Conservation (phyloP, 2,113 vertebrate species). For the Phaethon lepturus region DNA sequence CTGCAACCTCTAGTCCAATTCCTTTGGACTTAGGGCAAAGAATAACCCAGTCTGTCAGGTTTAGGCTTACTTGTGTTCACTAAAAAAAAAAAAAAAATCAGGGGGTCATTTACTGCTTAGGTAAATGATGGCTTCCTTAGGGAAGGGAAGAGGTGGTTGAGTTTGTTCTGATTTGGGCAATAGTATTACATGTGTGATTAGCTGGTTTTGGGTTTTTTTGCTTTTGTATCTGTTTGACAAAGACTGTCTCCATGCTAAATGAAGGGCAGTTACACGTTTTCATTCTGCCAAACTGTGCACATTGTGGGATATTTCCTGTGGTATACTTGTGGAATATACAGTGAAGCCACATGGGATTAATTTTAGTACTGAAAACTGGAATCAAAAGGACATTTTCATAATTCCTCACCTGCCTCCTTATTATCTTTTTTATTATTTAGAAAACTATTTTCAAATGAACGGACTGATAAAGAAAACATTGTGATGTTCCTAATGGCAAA, state of each 20-base stretch:
- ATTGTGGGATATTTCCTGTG: not conserved
- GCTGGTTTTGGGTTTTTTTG: not conserved
- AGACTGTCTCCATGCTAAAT: not conserved
- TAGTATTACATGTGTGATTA: not conserved
- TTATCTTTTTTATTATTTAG: not conserved
- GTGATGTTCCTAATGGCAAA: not conserved
- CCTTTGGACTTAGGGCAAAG: not conserved
- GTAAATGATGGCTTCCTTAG: not conserved
- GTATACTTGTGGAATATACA: not conserved
- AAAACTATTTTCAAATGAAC: not conserved
- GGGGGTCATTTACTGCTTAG: not conserved
- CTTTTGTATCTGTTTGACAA: not conserved
- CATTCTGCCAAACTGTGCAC: not conserved
- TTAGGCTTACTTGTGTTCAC: not conserved
- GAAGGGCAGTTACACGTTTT: not conserved
- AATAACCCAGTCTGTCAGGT: not conserved
- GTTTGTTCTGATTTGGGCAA: not conserved
- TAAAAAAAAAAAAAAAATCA: not conserved
- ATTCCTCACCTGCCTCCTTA: not conserved
- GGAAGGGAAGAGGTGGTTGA: not conserved
- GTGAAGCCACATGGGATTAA: not conserved
- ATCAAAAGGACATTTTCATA: not conserved
- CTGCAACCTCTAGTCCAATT: not conserved
- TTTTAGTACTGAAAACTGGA: not conserved
- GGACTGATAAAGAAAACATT: not conserved